Percentiles rank a stretch among this genome's conserved stretches.
Evolutionary conservation across 2,797 vertebrate species (phyloP).

Genomic region (Notamacropus eugenii): DNA sequence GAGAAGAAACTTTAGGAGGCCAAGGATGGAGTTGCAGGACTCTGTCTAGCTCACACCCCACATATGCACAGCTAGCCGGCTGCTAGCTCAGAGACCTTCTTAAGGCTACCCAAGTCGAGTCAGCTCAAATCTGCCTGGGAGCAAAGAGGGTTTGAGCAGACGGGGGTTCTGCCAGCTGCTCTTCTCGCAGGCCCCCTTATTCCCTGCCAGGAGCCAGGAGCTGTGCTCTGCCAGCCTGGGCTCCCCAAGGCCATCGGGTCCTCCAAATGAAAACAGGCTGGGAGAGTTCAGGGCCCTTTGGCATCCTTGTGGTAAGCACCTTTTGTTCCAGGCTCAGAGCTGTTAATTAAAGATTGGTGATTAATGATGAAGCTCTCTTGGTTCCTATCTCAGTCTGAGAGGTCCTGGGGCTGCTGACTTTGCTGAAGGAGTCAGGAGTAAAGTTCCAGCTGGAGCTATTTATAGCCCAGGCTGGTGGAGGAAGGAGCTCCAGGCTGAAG

Average conservation of each 20-base stretch:
- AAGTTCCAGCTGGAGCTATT: constrained; percentile 84
- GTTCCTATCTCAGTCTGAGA: constrained; percentile 84
- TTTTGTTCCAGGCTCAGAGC: constrained; percentile 94
- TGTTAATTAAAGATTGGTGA: constrained; percentile 99
- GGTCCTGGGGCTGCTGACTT: constrained; percentile 88
- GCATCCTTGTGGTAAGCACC: constrained; percentile 82
- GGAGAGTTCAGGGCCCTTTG: constrained; percentile 84
- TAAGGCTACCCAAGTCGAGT: constrained; percentile 38
- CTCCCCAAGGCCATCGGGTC: constrained; percentile 77
- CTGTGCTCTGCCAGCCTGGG: constrained; percentile 72
- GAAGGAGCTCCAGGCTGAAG: constrained; percentile 18
- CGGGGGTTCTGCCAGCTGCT: constrained; percentile 82
- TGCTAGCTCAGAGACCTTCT: constrained; percentile 59
- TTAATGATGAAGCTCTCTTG: constrained; percentile 92
- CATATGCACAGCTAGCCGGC: constrained; percentile 11
- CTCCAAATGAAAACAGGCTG: constrained; percentile 77
- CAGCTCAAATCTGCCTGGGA: constrained; percentile 61
- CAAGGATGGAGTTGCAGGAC: background rate
- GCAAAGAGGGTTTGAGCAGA: constrained; percentile 44
- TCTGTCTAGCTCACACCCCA: background rate
- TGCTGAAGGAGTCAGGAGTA: constrained; percentile 82
- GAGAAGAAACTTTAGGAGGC: constrained; percentile 20
- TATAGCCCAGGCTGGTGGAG: constrained; percentile 82
- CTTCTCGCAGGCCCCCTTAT: constrained; percentile 42
- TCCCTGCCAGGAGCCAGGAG: constrained; percentile 64